Conservation (phyloP, 2,113 vertebrate genomes). For the Suncus etruscus region DNA sequence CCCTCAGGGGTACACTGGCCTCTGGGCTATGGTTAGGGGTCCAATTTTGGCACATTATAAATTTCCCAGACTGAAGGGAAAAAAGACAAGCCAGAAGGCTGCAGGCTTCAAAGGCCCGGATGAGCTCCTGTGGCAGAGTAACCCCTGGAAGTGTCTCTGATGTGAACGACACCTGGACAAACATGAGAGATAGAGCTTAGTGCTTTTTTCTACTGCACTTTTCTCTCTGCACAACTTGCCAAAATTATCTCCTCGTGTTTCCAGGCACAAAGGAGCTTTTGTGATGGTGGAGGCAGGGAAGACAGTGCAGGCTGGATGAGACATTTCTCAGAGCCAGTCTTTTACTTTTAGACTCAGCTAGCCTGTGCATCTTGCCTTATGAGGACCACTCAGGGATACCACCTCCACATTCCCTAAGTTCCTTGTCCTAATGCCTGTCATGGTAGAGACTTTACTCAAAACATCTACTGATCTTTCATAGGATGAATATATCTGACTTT, state of each 20-base stretch:
- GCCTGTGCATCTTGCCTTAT: not conserved
- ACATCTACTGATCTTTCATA: not conserved
- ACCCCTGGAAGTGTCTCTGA: constrained; percentile 44
- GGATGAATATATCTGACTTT: not conserved
- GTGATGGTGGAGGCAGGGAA: constrained; percentile 15
- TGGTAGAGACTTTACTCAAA: not conserved
- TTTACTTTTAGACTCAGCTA: constrained; percentile 41
- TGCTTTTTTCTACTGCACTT: constrained; percentile 12
- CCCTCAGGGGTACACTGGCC: not conserved
- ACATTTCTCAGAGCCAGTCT: constrained; percentile 22
- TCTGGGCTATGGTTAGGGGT: not conserved
- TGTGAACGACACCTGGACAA: constrained; percentile 77
- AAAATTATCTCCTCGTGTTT: not conserved
- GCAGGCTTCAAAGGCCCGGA: constrained; percentile 73
- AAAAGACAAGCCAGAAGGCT: not conserved
- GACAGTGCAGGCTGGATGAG: not conserved
- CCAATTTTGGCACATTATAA: not conserved
- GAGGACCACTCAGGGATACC: not conserved
- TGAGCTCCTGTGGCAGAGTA: constrained; percentile 51
- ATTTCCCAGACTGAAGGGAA: constrained; percentile 53
- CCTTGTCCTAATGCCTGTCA: not conserved
- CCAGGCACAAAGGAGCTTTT: constrained; percentile 61
- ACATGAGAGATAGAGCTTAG: constrained; percentile 1
- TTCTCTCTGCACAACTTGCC: constrained; percentile 19
- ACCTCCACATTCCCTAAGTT: not conserved